Base-by-base conservation (phyloP, 35 echinoderm and acorn worm species). In the Ophioderma brevispina region DNA sequence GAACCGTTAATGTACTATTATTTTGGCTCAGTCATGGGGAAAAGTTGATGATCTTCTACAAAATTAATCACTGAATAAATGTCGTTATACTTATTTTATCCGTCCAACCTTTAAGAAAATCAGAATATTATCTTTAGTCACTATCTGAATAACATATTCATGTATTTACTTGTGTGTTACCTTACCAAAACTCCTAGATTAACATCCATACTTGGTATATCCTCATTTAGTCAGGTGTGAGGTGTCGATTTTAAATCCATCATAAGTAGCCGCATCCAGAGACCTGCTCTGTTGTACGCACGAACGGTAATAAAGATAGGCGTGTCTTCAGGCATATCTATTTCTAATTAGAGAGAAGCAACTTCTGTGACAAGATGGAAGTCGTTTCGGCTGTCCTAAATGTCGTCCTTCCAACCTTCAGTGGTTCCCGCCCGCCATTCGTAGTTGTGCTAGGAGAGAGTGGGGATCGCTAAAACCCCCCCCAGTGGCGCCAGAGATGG, bases 351-450 rank as follows among this genome's bases (percentile, higher is more conserved):
- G 10, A 2, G 5, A 15, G n/a, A 70, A 70, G 10, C 37, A 80
- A 43, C 19, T 31, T 41, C n/a, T 91, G 80, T 77, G 89, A 75
- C n/a, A 33, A 91, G 63, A 64, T 91, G n/a, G 80, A 30, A 84
- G 36, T 40, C 37, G n/a, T 82, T 30, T 10, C 1, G 31, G 63
- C 31, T 19, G 17, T n/a, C 33, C 17, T 84, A 4, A 23, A 91
- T 76, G 81, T 91, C 63, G 38, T 19, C 41, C n/a, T n/a, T n/a
- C 32, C 49, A 36, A 17, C 89, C 89, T 84, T 80, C 52, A 76
- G 59, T 40, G 0, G 89, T 91, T n/a, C 89, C 89, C 19, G 89
- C 89, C 0, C 79, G 75, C 89, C 89, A 91, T 91, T 91, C 89
- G 43, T 84, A 91, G 63, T n/a, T 91, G 80, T 33, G 81, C 84